These are phyloP conservation scores for Bombus balteatus DNA, from an alignment of 1,140 invertebrate genomes.

Conservation along the genomic window DNA sequence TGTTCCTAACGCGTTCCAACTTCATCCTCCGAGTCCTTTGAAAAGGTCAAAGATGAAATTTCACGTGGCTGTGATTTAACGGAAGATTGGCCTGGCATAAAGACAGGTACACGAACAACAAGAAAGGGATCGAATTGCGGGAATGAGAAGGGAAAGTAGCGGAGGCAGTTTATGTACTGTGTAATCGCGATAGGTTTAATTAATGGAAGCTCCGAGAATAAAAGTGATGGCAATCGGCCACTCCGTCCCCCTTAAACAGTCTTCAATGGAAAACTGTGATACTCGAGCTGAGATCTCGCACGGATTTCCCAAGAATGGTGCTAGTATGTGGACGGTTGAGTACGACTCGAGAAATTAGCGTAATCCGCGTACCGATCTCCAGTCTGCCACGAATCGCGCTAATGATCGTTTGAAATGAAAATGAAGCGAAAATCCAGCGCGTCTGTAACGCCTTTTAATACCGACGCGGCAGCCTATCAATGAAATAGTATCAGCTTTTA, in stretches of 20 bases:
- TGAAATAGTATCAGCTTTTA: background rate
- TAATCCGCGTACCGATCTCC: background rate
- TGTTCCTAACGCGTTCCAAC: slow-evolving; percentile 28
- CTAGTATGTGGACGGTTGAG: background rate
- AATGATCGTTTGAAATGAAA: no score
- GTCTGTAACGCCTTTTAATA: background rate
- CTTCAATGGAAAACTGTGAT: background rate
- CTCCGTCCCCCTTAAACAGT: background rate
- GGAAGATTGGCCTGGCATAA: background rate
- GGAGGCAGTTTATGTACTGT: background rate
- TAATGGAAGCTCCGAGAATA: slow-evolving; percentile 13
- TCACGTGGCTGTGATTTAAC: background rate
- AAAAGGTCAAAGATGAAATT: background rate
- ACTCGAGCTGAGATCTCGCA: background rate
- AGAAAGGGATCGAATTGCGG: background rate
- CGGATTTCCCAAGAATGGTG: background rate
- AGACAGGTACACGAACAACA: background rate
- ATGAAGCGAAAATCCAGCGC: background rate
- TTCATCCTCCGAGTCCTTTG: background rate
- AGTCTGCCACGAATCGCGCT: background rate
- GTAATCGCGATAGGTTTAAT: slow-evolving; percentile 14
- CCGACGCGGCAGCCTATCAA: background rate
- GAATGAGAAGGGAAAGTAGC: background rate
- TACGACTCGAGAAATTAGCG: background rate
- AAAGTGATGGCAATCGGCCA: background rate